phyloP scores from a whole-genome alignment of 23 tunicate species.

The Corella eumyota region DNA sequence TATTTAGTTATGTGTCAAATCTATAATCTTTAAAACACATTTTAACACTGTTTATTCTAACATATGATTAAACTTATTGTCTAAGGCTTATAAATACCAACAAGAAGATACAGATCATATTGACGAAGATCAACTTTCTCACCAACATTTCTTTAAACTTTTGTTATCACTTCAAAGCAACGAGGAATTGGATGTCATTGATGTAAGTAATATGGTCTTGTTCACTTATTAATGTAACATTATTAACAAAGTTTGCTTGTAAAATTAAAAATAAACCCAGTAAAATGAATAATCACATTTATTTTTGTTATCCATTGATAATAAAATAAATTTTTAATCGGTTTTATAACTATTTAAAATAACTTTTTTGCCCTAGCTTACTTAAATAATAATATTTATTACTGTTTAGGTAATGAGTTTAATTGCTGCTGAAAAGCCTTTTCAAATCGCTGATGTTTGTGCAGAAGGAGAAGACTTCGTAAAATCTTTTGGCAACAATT shows the following conservation, averaged over 20 bases:
- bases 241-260: too few relatives aligned
- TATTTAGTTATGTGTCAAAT: too few relatives aligned
- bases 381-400: background rate
- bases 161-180: slow-evolving; percentile 19
- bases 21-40: too few relatives aligned
- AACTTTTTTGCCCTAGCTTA: background rate
- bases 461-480: slow-evolving; percentile 9
- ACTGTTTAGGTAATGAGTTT: slow-evolving; percentile 33
- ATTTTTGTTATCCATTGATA: too few relatives aligned
- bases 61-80: background rate
- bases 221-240: too few relatives aligned
- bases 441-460: slow-evolving; percentile 39
- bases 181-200: slow-evolving; percentile 7
- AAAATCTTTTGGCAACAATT: slow-evolving; percentile 20
- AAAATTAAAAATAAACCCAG: too few relatives aligned
- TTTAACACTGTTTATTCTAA: too few relatives aligned
- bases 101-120: too few relatives aligned
- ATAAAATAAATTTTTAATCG: too few relatives aligned
- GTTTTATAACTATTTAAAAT: background rate
- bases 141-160: slow-evolving; percentile 20
- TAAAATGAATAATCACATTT: too few relatives aligned
- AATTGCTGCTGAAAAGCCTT: slow-evolving; percentile 30
- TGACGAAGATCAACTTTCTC: slow-evolving; percentile 41
- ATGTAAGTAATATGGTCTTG: slow-evolving; percentile 1
- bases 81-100: too few relatives aligned